phyloP scores from a whole-genome alignment of 2,888 invertebrate species.

The Apotomis capreana region DNA sequence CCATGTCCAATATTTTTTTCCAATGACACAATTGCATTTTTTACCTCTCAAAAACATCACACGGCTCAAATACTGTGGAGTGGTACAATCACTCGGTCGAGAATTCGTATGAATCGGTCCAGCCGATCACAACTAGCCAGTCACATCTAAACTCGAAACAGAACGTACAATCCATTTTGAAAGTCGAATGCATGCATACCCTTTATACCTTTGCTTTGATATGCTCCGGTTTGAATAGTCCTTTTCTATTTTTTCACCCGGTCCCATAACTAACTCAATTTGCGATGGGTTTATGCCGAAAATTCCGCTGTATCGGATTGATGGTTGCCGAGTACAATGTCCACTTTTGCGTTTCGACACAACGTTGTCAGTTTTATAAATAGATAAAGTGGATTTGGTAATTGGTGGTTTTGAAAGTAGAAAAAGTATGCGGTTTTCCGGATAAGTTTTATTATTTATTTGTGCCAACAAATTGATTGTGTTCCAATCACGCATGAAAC shows the following conservation, averaged over 20 bases:
- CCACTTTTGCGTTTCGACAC: constrained; percentile 5
- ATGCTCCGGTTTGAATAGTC: not conserved
- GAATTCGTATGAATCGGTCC: not conserved
- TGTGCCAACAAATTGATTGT: not conserved
- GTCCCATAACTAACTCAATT: constrained; percentile 22
- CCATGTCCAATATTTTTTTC: not conserved
- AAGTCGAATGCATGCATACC: constrained; percentile 1
- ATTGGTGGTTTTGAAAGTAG: not conserved
- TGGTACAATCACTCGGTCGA: not conserved
- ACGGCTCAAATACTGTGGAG: not conserved
- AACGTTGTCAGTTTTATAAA: not conserved
- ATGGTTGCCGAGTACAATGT: not conserved
- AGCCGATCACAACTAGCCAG: not conserved
- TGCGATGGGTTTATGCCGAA: constrained; percentile 8
- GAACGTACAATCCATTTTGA: not conserved
- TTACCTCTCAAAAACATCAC: not conserved
- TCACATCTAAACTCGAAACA: constrained; percentile 2
- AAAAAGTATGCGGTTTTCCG: not conserved
- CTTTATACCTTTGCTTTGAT: constrained; percentile 17
- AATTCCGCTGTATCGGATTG: constrained; percentile 17
- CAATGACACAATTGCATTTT: not conserved
- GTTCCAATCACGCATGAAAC: no score
- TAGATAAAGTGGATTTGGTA: constrained; percentile 3
- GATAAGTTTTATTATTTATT: not conserved
- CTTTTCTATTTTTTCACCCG: not conserved